A percentile compares a stretch with the other conserved stretches of the same genome.
Conservation (phyloP, 2,797 vertebrate species). For the Lepus townsendii region DNA sequence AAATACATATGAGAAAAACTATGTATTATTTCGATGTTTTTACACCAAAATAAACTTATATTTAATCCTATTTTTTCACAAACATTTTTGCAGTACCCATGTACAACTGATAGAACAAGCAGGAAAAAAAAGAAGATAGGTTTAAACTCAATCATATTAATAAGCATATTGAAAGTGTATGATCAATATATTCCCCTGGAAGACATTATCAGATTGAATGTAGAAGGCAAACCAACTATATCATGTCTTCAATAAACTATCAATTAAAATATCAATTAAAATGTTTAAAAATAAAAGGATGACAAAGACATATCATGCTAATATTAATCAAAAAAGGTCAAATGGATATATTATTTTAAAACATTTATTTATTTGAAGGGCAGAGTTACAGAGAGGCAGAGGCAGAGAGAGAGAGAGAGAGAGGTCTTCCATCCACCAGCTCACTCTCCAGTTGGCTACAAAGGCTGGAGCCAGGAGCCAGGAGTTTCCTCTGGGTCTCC, state of each 20-base stretch:
- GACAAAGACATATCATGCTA: neutral
- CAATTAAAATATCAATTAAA: neutral
- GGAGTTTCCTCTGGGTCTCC: too few relatives aligned
- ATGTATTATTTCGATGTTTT: too few relatives aligned
- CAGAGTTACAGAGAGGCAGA: too few relatives aligned
- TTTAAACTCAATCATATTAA: neutral
- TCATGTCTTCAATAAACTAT: neutral
- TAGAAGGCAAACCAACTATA: neutral
- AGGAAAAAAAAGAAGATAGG: neutral
- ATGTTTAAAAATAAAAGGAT: neutral
- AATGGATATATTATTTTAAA: neutral
- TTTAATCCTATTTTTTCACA: too few relatives aligned
- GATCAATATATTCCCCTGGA: neutral
- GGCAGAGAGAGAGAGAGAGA: too few relatives aligned
- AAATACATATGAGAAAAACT: too few relatives aligned
- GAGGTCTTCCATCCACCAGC: too few relatives aligned
- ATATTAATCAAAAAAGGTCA: neutral
- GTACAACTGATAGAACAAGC: neutral
- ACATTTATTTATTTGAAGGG: neutral
- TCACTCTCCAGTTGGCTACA: too few relatives aligned
- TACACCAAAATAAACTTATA: too few relatives aligned
- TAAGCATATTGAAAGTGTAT: neutral
- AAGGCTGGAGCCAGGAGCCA: too few relatives aligned
- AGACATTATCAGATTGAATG: neutral
- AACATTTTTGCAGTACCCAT: too few relatives aligned